Percentiles rank a stretch among this genome's conserved stretches.
These are phyloP conservation scores for Troides oblongomaculatus DNA, from an alignment of 2,888 invertebrate species.

Conservation along the genomic window DNA sequence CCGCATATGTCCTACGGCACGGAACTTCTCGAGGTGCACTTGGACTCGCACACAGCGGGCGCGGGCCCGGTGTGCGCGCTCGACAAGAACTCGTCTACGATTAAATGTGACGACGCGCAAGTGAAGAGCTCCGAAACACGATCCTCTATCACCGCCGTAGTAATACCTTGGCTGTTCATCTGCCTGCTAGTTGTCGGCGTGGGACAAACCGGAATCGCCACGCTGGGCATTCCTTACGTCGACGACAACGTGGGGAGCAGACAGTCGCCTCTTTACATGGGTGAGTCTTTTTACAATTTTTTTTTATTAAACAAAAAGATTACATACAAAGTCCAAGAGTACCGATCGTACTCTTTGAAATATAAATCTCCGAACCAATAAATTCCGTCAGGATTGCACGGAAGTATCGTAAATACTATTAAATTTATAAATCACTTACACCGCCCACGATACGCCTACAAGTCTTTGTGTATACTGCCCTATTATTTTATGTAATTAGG, in stretches of 20 bases:
- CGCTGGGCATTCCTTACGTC: constrained; percentile 95
- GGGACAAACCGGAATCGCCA: constrained; percentile 95
- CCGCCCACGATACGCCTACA: constrained; percentile 49
- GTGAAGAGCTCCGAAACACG: constrained; percentile 84
- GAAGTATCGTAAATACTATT: constrained; percentile 42
- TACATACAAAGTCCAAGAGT: background rate
- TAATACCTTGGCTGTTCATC: constrained; percentile 92
- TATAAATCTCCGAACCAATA: constrained; percentile 23
- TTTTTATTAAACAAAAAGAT: constrained; percentile 12
- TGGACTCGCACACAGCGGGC: constrained; percentile 59
- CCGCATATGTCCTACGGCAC: constrained; percentile 93
- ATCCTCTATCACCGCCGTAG: constrained; percentile 88
- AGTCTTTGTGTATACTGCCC: constrained; percentile 44
- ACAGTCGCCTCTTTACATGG: constrained; percentile 95
- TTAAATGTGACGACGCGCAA: constrained; percentile 80
- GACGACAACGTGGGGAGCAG: constrained; percentile 96
- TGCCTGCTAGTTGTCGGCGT: constrained; percentile 93
- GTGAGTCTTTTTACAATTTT: constrained; percentile 73
- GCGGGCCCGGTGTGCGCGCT: constrained; percentile 58
- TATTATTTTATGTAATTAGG: constrained; percentile 48
- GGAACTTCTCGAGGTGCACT: constrained; percentile 80
- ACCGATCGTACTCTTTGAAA: constrained; percentile 1
- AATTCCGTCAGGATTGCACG: constrained; percentile 34
- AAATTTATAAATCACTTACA: constrained; percentile 52
- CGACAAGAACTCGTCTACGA: constrained; percentile 46